Evolutionary conservation across 2,797 vertebrate genomes (phyloP).

Genomic region (Notoglanidium macrostoma): DNA sequence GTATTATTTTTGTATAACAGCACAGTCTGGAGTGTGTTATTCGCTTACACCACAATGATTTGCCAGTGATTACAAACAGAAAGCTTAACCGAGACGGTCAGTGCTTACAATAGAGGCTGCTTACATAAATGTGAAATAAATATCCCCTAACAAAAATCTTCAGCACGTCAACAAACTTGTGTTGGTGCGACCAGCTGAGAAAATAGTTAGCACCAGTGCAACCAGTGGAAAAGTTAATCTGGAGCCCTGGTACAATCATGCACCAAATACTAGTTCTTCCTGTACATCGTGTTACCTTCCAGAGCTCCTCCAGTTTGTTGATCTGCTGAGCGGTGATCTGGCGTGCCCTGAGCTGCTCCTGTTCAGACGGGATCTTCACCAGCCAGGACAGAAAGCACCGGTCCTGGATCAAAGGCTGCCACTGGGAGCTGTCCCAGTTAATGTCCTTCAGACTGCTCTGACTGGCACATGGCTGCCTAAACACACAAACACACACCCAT

Average conservation of each 20-base stretch:
- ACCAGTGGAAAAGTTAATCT: too few species aligned
- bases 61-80: too few species aligned
- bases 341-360: conserved; percentile 93
- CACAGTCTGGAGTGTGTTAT: too few species aligned
- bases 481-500: conserved; percentile 46
- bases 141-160: too few species aligned
- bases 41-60: too few species aligned
- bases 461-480: conserved; percentile 96
- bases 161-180: too few species aligned
- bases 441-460: conserved; percentile 99
- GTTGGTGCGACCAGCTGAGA: too few species aligned
- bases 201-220: too few species aligned
- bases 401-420: conserved; percentile 98
- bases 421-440: conserved; percentile 99
- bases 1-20: too few species aligned
- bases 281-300: conserved; percentile 81
- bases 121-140: too few species aligned
- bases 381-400: conserved; percentile 98
- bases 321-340: conserved; percentile 99
- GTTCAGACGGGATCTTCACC: conserved; percentile 97
- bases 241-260: not conserved
- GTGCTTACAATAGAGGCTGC: too few species aligned
- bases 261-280: not conserved
- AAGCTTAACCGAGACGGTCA: too few species aligned
- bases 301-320: conserved; percentile 97